Evolutionary conservation across 1,140 invertebrate genomes (phyloP).

Genomic region (Arion vulgaris): DNA sequence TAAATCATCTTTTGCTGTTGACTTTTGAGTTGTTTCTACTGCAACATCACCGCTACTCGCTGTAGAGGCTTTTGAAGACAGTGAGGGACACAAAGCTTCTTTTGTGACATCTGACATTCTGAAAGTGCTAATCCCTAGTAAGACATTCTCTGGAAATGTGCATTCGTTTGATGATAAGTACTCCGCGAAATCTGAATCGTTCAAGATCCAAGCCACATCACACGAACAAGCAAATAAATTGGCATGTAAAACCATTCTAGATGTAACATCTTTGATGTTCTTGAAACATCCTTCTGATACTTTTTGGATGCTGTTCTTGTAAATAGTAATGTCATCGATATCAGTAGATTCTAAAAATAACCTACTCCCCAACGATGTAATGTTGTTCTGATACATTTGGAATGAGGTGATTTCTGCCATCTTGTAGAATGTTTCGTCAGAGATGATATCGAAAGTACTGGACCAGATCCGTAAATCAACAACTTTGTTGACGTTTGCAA

Average conservation of each 20-base stretch:
- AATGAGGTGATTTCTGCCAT: background rate
- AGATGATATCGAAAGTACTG: background rate
- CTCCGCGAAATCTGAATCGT: background rate
- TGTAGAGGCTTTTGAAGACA: background rate
- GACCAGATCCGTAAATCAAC: background rate
- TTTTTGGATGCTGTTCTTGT: background rate
- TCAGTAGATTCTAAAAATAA: background rate
- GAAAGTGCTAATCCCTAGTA: background rate
- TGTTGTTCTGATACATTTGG: conserved; percentile 19
- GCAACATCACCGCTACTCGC: background rate
- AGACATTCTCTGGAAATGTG: background rate
- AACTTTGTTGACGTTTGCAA: background rate
- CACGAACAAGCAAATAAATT: conserved; percentile 25
- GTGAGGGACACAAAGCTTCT: background rate
- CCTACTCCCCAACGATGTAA: background rate
- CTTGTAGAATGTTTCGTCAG: conserved; percentile 15
- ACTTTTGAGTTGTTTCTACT: background rate
- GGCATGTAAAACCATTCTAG: background rate
- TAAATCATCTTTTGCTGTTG: background rate
- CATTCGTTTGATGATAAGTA: conserved; percentile 11
- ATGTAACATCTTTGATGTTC: background rate
- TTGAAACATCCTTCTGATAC: background rate
- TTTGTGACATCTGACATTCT: background rate
- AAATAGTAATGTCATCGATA: background rate
- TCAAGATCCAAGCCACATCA: conserved; percentile 23